Evolutionary conservation across 2,113 vertebrate genomes (phyloP).

Genomic region (Spilogale gracilis): DNA sequence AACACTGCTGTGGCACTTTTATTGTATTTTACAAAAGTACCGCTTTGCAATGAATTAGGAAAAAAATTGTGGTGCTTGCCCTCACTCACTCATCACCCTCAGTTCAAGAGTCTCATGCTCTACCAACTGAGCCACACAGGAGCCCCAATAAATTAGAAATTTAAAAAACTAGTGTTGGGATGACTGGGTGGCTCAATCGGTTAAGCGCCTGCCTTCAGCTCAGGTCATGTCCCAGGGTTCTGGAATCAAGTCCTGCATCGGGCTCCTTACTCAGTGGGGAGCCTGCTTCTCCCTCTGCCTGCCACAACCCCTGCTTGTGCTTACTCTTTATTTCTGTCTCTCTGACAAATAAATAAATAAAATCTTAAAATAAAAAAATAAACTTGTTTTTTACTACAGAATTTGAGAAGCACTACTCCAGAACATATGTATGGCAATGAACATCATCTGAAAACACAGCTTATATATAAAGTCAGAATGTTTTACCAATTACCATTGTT

Average conservation of each 20-base stretch:
- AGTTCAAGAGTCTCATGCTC: background rate
- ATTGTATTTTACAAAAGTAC: constrained; percentile 6
- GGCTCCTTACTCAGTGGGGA: too few relatives aligned
- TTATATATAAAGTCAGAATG: background rate
- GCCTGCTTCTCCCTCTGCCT: too few relatives aligned
- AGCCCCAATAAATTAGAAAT: background rate
- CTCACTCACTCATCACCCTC: background rate
- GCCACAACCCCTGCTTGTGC: too few relatives aligned
- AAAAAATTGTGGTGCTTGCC: background rate
- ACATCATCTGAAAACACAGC: background rate
- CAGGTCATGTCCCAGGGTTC: too few relatives aligned
- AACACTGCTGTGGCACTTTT: constrained; percentile 10
- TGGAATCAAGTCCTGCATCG: too few relatives aligned
- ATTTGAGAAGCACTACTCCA: constrained; percentile 18
- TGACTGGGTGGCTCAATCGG: too few relatives aligned
- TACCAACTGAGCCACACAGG: background rate
- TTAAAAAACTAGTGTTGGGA: too few relatives aligned
- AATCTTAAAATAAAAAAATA: background rate
- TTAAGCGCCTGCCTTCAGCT: too few relatives aligned
- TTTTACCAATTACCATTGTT: background rate
- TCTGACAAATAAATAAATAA: too few relatives aligned
- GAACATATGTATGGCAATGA: background rate
- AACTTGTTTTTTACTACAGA: background rate
- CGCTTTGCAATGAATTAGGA: background rate
- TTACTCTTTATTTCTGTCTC: too few relatives aligned